A percentile compares a stretch with the other conserved stretches of the same genome.
Evolutionary conservation across 2,797 vertebrate genomes (phyloP).

Genomic region (Clarias pachynema): DNA sequence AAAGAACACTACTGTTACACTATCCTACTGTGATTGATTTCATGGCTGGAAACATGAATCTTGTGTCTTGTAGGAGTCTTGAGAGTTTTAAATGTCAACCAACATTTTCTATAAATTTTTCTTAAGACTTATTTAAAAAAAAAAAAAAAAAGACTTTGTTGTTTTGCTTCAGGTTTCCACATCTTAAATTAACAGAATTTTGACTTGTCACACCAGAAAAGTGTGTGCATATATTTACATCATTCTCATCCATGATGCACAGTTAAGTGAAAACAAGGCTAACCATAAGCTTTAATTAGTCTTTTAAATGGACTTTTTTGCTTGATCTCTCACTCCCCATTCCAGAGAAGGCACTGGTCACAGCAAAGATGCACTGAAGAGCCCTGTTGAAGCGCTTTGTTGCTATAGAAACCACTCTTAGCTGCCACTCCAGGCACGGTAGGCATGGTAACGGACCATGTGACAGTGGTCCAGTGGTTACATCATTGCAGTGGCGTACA

Average conservation of each 20-base stretch:
- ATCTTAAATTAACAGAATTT: background rate
- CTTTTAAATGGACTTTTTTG: background rate
- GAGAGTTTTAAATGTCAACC: background rate
- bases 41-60: background rate
- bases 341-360: conserved; percentile 48
- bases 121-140: no score
- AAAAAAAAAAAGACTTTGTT: background rate
- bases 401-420: conserved; percentile 67
- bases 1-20: background rate
- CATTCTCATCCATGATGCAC: background rate
- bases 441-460: conserved; percentile 67
- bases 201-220: background rate
- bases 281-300: background rate
- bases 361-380: conserved; percentile 56
- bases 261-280: background rate
- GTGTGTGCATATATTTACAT: background rate
- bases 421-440: conserved; percentile 72
- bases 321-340: conserved; percentile 40
- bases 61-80: background rate
- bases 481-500: conserved; percentile 59
- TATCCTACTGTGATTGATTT: no score
- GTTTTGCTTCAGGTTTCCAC: background rate
- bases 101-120: background rate
- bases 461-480: conserved; percentile 60
- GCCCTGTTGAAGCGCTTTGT: conserved; percentile 59